Percentiles rank a stretch among this genome's conserved stretches.
Conservation (phyloP, 2,888 invertebrate genomes). For the Ormia ochracea region DNA sequence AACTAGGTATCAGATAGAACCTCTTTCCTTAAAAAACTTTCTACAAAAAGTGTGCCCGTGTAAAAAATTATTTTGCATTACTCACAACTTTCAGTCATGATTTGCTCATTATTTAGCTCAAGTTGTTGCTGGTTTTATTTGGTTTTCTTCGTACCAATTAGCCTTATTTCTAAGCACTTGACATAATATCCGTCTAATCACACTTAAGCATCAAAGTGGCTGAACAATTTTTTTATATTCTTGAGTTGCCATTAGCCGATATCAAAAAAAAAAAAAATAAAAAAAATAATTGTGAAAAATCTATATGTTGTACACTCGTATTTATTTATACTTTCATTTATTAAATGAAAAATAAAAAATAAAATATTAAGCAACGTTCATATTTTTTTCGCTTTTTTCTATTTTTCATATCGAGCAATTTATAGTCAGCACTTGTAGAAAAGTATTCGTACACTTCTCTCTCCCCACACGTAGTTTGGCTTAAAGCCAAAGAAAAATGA, state of each 20-base stretch:
- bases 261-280: constrained; percentile 27
- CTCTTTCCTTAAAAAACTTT: no score
- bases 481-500: no score
- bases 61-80: no score
- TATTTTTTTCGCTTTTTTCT: constrained; percentile 10
- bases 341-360: background rate
- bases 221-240: background rate
- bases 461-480: constrained; percentile 30
- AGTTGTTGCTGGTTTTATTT: background rate
- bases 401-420: background rate
- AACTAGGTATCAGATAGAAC: no score
- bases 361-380: constrained; percentile 18
- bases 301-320: no score
- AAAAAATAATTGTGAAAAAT: constrained; percentile 27
- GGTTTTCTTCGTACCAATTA: background rate
- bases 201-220: constrained; percentile 43
- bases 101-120: background rate
- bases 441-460: background rate
- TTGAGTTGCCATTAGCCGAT: background rate
- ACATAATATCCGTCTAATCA: constrained; percentile 49
- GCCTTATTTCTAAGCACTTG: constrained; percentile 19
- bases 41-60: no score
- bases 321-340: constrained; percentile 26
- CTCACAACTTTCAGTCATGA: no score
- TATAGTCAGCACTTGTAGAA: background rate